Percentiles rank a stretch among this genome's conserved stretches.
Conservation (phyloP, 2,113 vertebrate species). For the Pleuronectes platessa region DNA sequence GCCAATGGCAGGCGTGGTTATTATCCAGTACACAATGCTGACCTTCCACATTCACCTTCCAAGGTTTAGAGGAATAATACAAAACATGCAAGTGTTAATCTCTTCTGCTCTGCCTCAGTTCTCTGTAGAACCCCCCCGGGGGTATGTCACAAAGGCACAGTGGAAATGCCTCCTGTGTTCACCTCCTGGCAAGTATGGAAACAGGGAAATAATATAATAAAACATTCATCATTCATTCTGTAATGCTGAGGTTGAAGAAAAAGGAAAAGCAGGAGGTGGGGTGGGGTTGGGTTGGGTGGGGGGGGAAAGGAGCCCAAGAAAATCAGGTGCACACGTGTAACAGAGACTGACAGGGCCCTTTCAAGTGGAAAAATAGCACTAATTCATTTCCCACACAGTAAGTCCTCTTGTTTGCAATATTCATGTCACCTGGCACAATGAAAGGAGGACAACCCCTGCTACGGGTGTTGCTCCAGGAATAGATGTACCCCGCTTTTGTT, state of each 20-base stretch:
- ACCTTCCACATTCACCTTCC: constrained; percentile 75
- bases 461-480: constrained; percentile 60
- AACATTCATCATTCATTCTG: constrained; percentile 75
- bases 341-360: constrained; percentile 68
- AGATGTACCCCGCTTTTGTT: constrained; percentile 52
- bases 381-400: constrained; percentile 66
- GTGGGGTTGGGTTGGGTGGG: too few relatives aligned
- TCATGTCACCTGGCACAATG: constrained; percentile 72
- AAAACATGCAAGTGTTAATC: constrained; percentile 72
- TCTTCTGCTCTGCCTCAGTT: constrained; percentile 69
- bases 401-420: constrained; percentile 73
- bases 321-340: constrained; percentile 61
- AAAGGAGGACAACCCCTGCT: constrained; percentile 70
- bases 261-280: constrained; percentile 3
- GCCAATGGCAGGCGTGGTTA: constrained; percentile 48
- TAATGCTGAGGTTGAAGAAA: constrained; percentile 65
- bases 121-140: constrained; percentile 61
- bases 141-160: constrained; percentile 71
- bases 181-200: constrained; percentile 58
- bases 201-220: constrained; percentile 72
- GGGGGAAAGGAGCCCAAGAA: neutral
- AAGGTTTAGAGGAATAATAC: constrained; percentile 71
- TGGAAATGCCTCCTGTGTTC: constrained; percentile 42
- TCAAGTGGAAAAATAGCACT: constrained; percentile 75
- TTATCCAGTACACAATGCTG: constrained; percentile 60